Percentiles rank a stretch among this genome's conserved stretches.
phyloP scores from a whole-genome alignment of 2,113 vertebrate genomes.

The Phaetusa simplex region DNA sequence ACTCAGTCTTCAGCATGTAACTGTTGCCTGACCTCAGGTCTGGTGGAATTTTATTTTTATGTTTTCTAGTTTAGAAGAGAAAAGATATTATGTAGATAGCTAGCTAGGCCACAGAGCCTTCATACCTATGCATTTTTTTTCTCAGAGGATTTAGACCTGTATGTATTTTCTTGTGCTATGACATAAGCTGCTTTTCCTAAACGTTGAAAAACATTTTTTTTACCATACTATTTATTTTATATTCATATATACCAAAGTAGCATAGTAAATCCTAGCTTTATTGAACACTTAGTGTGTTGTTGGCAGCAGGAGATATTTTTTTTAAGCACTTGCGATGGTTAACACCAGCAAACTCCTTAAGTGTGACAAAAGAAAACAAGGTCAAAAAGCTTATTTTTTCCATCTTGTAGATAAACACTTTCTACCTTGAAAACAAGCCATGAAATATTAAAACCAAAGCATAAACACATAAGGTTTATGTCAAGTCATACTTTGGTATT shows the following conservation, averaged over 20 bases:
- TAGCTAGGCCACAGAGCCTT: too few species aligned
- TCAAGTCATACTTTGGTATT: neutral
- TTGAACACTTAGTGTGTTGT: neutral
- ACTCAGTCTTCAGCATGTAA: neutral
- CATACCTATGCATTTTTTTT: neutral
- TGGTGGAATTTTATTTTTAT: neutral
- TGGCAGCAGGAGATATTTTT: neutral
- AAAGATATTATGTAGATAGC: neutral
- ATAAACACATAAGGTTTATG: neutral
- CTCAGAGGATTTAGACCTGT: neutral
- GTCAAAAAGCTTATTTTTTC: neutral
- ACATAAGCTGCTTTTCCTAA: neutral
- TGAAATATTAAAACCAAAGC: neutral
- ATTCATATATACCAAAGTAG: neutral
- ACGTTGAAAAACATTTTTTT: neutral
- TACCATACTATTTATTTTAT: neutral
- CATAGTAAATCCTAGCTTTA: constrained; percentile 8
- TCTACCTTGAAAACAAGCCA: neutral
- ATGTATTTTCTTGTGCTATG: neutral
- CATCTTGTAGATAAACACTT: neutral
- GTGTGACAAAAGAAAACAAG: neutral
- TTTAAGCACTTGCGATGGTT: neutral
- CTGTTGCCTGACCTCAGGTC: neutral
- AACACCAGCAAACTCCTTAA: neutral
- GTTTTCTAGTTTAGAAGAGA: neutral